A percentile compares a stretch with the other conserved stretches of the same genome.
Conservation (phyloP, 2,888 invertebrate genomes). For the Netelia virgata region DNA sequence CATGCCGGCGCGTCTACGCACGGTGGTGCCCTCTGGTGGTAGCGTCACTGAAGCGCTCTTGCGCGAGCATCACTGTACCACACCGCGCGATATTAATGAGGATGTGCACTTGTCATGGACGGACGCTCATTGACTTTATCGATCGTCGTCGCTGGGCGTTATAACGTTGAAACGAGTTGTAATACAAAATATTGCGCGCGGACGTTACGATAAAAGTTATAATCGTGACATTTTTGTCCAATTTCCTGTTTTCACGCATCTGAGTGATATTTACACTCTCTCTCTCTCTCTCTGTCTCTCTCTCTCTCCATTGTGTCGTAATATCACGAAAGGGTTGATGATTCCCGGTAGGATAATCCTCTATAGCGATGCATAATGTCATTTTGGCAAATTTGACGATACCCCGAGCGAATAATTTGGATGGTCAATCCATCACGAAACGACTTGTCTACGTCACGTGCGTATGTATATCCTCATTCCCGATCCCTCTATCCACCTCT, state of each 20-base stretch:
- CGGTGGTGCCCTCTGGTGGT: conserved; percentile 2
- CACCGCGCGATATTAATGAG: conserved; percentile 23
- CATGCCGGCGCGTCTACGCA: background rate
- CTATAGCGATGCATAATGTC: conserved; percentile 22
- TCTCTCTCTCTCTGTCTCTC: too few species aligned
- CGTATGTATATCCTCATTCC: background rate
- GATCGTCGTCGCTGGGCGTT: conserved; percentile 30
- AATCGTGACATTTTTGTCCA: background rate
- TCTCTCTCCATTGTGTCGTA: conserved; percentile 22
- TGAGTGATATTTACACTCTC: background rate
- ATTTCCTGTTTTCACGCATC: too few species aligned
- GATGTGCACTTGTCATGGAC: conserved; percentile 24
- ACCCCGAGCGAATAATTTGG: conserved; percentile 34
- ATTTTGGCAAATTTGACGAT: conserved; percentile 31
- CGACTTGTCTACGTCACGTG: conserved; percentile 2
- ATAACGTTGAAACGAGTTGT: conserved; percentile 49
- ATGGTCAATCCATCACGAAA: conserved; percentile 48
- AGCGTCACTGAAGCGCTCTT: too few species aligned
- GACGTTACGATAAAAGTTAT: conserved; percentile 37
- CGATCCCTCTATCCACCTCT: conserved; percentile 8
- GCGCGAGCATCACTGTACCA: conserved; percentile 12
- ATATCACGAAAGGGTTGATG: background rate
- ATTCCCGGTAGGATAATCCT: background rate
- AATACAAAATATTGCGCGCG: conserved; percentile 37
- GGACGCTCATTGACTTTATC: conserved; percentile 47